Percentiles rank a stretch among this genome's conserved stretches.
Conservation (phyloP, 2,888 invertebrate species). For the Gymnosoma rotundatum region DNA sequence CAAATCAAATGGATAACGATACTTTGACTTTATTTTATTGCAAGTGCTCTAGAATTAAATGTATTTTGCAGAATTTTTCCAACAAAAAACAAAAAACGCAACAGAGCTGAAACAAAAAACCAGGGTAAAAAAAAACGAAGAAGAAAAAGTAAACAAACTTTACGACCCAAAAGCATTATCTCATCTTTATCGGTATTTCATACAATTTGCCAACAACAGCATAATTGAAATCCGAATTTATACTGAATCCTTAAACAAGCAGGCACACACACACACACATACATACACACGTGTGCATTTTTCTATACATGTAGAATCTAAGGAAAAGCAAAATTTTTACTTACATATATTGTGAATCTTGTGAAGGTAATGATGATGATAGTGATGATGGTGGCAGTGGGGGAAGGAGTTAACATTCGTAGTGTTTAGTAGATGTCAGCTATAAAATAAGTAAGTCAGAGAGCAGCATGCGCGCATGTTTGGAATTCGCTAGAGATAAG, state of each 20-base stretch:
- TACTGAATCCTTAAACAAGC: constrained; percentile 35
- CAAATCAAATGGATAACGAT: constrained; percentile 68
- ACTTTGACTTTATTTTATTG: constrained; percentile 70
- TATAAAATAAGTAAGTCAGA: constrained; percentile 70
- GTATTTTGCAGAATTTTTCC: constrained; percentile 59
- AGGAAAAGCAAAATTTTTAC: constrained; percentile 3
- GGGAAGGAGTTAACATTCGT: constrained; percentile 34
- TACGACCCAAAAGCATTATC: constrained; percentile 69
- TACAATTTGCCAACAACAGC: constrained; percentile 68
- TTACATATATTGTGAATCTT: too few relatives aligned
- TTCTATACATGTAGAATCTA: neutral
- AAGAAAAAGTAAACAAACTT: constrained; percentile 66
- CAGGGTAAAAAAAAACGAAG: constrained; percentile 56
- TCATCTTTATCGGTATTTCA: constrained; percentile 70
- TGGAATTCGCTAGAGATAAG: constrained; percentile 70
- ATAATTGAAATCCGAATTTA: constrained; percentile 69
- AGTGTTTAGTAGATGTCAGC: constrained; percentile 67
- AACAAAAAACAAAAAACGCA: constrained; percentile 36
- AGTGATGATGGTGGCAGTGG: constrained; percentile 26
- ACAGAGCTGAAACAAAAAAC: constrained; percentile 35
- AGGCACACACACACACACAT: too few relatives aligned
- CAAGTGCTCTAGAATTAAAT: constrained; percentile 70
- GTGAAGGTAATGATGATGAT: constrained; percentile 17
- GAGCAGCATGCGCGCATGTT: constrained; percentile 70
- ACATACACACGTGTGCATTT: too few relatives aligned